phyloP scores from a whole-genome alignment of 2,888 invertebrate species.

The Eupsilia transversa region DNA sequence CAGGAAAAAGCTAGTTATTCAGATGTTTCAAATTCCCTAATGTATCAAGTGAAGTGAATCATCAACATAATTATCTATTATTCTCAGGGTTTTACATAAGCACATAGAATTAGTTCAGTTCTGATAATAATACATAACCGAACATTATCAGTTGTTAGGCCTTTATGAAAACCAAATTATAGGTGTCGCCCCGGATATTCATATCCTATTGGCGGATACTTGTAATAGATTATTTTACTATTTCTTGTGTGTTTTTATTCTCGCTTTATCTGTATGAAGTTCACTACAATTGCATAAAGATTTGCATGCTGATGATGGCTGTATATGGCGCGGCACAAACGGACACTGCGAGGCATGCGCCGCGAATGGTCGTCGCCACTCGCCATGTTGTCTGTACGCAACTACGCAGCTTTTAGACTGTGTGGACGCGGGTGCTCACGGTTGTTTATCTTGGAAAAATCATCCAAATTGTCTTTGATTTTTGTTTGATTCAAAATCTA shows the following conservation, averaged over 20 bases:
- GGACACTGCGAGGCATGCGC: too few relatives aligned
- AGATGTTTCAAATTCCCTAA: neutral
- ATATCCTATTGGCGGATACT: slow-evolving; percentile 11
- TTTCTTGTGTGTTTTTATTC: neutral
- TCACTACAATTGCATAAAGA: neutral
- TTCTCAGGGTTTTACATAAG: slow-evolving; percentile 21
- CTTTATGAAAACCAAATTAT: neutral
- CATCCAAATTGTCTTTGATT: too few relatives aligned
- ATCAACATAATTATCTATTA: slow-evolving; percentile 10
- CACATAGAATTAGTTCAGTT: neutral
- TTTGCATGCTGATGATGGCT: neutral
- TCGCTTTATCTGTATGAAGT: neutral
- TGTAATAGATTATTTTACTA: neutral
- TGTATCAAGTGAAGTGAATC: neutral
- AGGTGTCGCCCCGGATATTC: slow-evolving; percentile 21
- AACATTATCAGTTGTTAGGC: slow-evolving; percentile 19
- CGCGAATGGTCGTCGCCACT: too few relatives aligned
- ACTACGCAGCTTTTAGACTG: too few relatives aligned
- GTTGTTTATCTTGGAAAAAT: too few relatives aligned
- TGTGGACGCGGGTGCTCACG: too few relatives aligned
- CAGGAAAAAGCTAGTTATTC: neutral
- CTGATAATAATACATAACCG: slow-evolving; percentile 22
- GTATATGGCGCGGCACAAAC: neutral
- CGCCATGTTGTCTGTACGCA: too few relatives aligned
- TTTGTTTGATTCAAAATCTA: too few relatives aligned